These are phyloP conservation scores for Melieria picta DNA, from an alignment of 2,888 invertebrate species.

Conservation along the genomic window DNA sequence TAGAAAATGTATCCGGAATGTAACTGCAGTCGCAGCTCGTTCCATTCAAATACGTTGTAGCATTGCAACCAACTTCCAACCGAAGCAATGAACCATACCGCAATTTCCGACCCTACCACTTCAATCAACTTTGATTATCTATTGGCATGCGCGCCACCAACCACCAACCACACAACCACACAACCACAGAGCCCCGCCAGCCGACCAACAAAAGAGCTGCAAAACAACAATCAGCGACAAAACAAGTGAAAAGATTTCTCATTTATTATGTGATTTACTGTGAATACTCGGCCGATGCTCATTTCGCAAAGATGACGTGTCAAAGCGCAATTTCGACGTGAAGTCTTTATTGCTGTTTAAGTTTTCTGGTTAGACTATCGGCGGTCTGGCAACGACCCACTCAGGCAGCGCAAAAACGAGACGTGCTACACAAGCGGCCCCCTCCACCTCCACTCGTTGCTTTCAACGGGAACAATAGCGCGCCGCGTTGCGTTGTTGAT, in stretches of 20 bases:
- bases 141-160: neutral
- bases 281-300: slow-evolving; percentile 12
- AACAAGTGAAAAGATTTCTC: neutral
- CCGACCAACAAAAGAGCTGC: neutral
- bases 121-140: neutral
- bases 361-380: slow-evolving; percentile 30
- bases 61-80: neutral
- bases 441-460: too few species aligned
- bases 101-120: neutral
- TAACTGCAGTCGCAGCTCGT: too few species aligned
- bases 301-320: slow-evolving; percentile 40
- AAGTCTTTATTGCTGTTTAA: slow-evolving; percentile 42
- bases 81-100: neutral
- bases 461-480: neutral
- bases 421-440: neutral
- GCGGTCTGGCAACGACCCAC: slow-evolving; percentile 24
- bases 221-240: neutral
- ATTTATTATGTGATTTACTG: slow-evolving; percentile 9
- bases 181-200: too few species aligned
- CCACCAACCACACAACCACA: too few species aligned
- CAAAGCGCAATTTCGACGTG: slow-evolving; percentile 43
- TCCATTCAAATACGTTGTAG: too few species aligned
- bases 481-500: slow-evolving; percentile 14
- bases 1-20: too few species aligned
- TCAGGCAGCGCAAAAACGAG: neutral